phyloP scores from a whole-genome alignment of 2,797 vertebrate species.

The Peromyscus eremicus region DNA sequence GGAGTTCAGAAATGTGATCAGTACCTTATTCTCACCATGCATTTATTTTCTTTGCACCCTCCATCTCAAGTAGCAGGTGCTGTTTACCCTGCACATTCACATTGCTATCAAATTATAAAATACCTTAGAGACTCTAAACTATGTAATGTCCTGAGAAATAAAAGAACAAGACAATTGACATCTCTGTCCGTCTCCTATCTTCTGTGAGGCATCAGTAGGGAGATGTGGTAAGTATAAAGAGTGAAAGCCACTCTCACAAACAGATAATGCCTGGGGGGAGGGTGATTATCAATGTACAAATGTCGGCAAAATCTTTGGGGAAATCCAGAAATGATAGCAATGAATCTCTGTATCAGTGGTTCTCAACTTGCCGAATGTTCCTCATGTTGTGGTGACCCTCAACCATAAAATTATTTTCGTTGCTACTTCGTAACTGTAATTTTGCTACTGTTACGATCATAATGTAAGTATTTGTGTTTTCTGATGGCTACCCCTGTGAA shows the following conservation, averaged over 20 bases:
- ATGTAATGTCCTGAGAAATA: background rate
- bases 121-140: background rate
- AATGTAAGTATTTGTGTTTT: no score
- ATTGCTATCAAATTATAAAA: background rate
- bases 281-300: background rate
- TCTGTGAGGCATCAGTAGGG: background rate
- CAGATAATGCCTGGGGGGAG: background rate
- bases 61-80: background rate
- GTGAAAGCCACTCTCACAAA: background rate
- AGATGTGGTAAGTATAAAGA: background rate
- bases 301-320: background rate
- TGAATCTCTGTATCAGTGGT: background rate
- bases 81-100: background rate
- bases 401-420: background rate
- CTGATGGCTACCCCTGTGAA: background rate
- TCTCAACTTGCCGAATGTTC: background rate
- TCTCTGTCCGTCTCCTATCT: background rate
- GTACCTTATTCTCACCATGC: background rate
- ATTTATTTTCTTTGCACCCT: background rate
- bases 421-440: background rate
- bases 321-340: background rate
- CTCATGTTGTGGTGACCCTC: background rate
- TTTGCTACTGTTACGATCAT: background rate
- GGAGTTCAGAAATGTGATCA: background rate
- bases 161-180: background rate